Evolutionary conservation across 2,113 vertebrate species (phyloP).

Genomic region (Thamnaconus septentrionalis): DNA sequence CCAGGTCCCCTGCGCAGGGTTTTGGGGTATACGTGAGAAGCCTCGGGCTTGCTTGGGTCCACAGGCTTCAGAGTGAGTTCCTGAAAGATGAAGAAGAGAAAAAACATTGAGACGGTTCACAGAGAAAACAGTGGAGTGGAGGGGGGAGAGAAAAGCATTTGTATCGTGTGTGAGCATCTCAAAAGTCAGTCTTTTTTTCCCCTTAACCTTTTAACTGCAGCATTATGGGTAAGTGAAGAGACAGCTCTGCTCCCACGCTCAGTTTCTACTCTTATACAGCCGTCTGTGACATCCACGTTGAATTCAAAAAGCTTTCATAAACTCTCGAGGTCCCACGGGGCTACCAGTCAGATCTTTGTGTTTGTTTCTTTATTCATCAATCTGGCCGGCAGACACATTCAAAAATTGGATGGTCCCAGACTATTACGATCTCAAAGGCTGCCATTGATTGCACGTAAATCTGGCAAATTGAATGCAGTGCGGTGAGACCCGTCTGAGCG

Average conservation of each 20-base stretch:
- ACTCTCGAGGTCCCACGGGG: slow-evolving; percentile 60
- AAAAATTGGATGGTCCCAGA: neutral
- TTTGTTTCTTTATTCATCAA: slow-evolving; percentile 41
- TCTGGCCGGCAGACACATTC: slow-evolving; percentile 20
- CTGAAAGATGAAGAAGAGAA: slow-evolving; percentile 73
- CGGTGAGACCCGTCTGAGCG: too few relatives aligned
- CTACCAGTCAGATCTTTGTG: slow-evolving; percentile 24
- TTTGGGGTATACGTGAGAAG: slow-evolving; percentile 61
- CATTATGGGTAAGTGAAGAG: slow-evolving; percentile 40
- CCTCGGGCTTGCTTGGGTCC: slow-evolving; percentile 62
- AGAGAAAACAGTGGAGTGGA: slow-evolving; percentile 41
- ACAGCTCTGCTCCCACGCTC: slow-evolving; percentile 28
- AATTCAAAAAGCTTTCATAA: slow-evolving; percentile 61
- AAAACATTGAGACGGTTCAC: slow-evolving; percentile 50
- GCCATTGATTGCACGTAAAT: neutral
- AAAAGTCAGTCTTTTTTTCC: slow-evolving; percentile 17
- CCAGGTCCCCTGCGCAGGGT: slow-evolving; percentile 54
- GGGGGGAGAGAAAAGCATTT: slow-evolving; percentile 38
- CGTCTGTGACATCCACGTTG: slow-evolving; percentile 23
- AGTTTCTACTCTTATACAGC: slow-evolving; percentile 30
- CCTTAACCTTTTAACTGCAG: slow-evolving; percentile 43
- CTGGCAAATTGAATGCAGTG: neutral
- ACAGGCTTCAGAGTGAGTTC: slow-evolving; percentile 59
- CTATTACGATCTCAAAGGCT: neutral
- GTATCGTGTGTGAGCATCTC: slow-evolving; percentile 47